Evolutionary conservation across 2,113 vertebrate species (phyloP).

Genomic region (Arizona elegans): DNA sequence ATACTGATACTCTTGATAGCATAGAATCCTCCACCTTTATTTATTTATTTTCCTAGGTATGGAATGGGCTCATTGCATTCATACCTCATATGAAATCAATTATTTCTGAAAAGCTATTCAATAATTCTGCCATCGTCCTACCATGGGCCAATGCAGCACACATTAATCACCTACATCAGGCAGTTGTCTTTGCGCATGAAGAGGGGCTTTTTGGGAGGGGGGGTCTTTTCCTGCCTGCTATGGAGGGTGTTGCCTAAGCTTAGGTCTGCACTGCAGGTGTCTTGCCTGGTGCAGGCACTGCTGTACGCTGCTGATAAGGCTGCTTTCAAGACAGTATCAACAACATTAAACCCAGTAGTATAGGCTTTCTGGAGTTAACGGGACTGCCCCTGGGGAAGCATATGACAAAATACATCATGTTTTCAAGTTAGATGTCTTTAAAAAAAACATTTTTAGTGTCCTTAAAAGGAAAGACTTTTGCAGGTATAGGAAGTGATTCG

Average conservation of each 20-base stretch:
- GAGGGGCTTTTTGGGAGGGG: constrained; percentile 6
- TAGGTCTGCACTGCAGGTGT: constrained; percentile 29
- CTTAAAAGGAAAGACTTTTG: not conserved
- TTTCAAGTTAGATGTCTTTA: not conserved
- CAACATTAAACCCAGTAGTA: not conserved
- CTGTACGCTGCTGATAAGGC: not conserved
- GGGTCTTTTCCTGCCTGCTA: constrained; percentile 4
- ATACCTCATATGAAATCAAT: not conserved
- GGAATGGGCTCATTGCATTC: not conserved
- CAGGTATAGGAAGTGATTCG: not conserved
- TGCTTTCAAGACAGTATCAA: not conserved
- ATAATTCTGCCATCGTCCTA: not conserved
- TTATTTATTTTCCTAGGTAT: not conserved
- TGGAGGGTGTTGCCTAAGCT: constrained; percentile 24
- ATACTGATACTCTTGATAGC: constrained; percentile 20
- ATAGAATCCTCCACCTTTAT: constrained; percentile 23
- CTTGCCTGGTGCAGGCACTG: constrained; percentile 5
- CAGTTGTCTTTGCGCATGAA: not conserved
- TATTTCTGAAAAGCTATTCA: not conserved
- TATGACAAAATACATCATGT: not conserved
- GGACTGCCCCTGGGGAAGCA: not conserved
- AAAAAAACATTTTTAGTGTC: not conserved
- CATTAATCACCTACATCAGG: constrained; percentile 14
- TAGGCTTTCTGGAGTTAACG: not conserved
- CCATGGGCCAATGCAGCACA: constrained; percentile 18